Conservation (phyloP, 2,888 invertebrate genomes). For the Boloria selene region DNA sequence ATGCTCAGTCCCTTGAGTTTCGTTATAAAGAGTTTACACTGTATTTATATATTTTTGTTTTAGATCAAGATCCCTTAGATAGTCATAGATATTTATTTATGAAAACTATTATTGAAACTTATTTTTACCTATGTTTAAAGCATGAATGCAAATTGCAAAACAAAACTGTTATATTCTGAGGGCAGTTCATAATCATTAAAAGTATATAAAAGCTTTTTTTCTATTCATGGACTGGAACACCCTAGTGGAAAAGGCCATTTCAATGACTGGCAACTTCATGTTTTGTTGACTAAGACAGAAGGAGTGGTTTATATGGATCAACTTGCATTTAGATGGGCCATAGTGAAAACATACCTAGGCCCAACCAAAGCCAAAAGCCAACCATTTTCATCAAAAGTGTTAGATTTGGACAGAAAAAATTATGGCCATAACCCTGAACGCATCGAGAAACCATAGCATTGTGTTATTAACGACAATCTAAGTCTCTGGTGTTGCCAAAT, state of each 20-base stretch:
- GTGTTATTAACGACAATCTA: slow-evolving; percentile 36
- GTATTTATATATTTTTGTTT: too few relatives aligned
- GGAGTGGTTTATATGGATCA: slow-evolving; percentile 34
- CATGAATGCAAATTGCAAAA: too few relatives aligned
- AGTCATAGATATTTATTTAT: too few relatives aligned
- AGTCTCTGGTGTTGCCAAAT: slow-evolving; percentile 39
- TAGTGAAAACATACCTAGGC: slow-evolving; percentile 37
- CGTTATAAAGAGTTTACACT: too few relatives aligned
- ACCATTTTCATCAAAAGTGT: slow-evolving; percentile 37
- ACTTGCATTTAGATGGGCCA: slow-evolving; percentile 29
- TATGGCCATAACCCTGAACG: slow-evolving; percentile 39
- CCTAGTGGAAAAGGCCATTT: slow-evolving; percentile 42
- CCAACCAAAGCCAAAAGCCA: slow-evolving; percentile 37
- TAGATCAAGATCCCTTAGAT: too few relatives aligned
- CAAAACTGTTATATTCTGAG: too few relatives aligned
- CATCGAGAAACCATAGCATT: slow-evolving; percentile 38
- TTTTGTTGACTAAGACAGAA: slow-evolving; percentile 35
- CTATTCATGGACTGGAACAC: too few relatives aligned
- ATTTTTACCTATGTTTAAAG: too few relatives aligned
- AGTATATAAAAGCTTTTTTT: too few relatives aligned
- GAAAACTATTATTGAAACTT: too few relatives aligned
- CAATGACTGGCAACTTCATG: slow-evolving; percentile 44
- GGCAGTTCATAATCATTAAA: too few relatives aligned
- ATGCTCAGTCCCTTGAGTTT: too few relatives aligned
- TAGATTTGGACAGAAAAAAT: slow-evolving; percentile 30